Evolutionary conservation across 2,113 vertebrate species (phyloP).

Genomic region (Vidua macroura): DNA sequence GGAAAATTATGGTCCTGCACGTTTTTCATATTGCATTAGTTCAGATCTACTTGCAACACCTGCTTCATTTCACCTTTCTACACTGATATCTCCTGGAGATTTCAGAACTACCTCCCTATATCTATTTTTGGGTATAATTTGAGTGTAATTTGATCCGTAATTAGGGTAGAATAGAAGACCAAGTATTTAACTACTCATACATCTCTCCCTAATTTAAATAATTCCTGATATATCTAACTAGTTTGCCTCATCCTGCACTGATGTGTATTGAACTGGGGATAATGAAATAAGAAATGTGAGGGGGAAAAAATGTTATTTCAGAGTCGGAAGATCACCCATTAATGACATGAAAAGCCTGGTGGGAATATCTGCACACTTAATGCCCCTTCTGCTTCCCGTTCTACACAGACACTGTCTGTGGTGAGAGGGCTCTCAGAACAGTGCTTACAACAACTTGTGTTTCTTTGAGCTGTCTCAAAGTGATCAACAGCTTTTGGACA

Average conservation of each 20-base stretch:
- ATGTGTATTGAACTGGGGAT: conserved; percentile 78
- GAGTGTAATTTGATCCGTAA: conserved; percentile 75
- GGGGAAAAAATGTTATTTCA: conserved; percentile 71
- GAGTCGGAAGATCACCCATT: conserved; percentile 73
- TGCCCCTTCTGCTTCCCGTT: conserved; percentile 15
- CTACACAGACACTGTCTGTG: not conserved
- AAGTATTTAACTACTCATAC: conserved; percentile 75
- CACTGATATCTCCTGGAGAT: conserved; percentile 19
- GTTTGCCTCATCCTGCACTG: conserved; percentile 61
- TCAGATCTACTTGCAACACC: not conserved
- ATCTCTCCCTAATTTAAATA: conserved; percentile 80
- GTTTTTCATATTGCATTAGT: conserved; percentile 6
- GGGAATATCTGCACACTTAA: conserved; percentile 64
- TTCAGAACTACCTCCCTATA: conserved; percentile 56
- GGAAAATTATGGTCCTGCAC: not conserved
- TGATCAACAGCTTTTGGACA: not conserved
- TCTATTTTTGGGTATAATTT: conserved; percentile 76
- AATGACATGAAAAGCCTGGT: conserved; percentile 69
- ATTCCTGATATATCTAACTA: conserved; percentile 75
- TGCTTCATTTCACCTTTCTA: conserved; percentile 14
- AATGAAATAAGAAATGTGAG: conserved; percentile 78
- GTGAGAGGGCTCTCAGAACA: not conserved
- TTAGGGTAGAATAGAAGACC: conserved; percentile 75
- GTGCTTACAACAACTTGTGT: not conserved
- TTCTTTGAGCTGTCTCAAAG: not conserved